Evolutionary conservation across 2,888 invertebrate species (phyloP), one percentile per base, ranked within the genome.

Genomic region (Lepetodrilus schrolli): DNA sequence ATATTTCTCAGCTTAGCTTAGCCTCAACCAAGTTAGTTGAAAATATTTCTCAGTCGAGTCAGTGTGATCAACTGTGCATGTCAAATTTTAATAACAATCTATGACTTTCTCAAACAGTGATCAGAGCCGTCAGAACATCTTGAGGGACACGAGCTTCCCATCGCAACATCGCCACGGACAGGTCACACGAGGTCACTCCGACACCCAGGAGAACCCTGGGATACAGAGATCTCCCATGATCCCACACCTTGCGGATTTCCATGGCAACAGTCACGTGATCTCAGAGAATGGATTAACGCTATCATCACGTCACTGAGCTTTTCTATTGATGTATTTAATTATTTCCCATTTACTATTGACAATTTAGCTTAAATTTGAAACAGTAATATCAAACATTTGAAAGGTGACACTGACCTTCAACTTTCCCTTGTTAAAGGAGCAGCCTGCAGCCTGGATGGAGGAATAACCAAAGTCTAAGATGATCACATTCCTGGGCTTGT

Each of bases 391-490:
- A 38, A 38, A 38, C 38, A 38, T 38, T 38, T 38, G 38, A 38
- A 10, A 21, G 23, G 21, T 20, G 20, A 50, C 8, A 10, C 50
- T 70, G 82, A 94, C 94, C 92, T 93, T 93, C 73, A 99, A 92
- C 92, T 98, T 98, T 74, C 98, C 98, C 90, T 96, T 97, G 91
- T 98, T 95, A 91, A 99, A 99, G 73, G 97, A 95, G 91, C 95
- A 95, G 30, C 95, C 94, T 82, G 95, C 94, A 1, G 96, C 95
- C 93, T 99, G 99, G 34, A 89, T 65, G 74, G 96, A 94, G 72
- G 96, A 94, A 87, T 99, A 95, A 13, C 99, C 99, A 90, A 97
- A 95, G 91, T 99, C 99, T 68, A 99, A 95, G 92, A 99, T 99
- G 10, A 98, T 94, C 10, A 99, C 96, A 92, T 96, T 96, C 75